Evolutionary conservation across 2,797 vertebrate species (phyloP).

Genomic region (Chaenodraco wilsoni): DNA sequence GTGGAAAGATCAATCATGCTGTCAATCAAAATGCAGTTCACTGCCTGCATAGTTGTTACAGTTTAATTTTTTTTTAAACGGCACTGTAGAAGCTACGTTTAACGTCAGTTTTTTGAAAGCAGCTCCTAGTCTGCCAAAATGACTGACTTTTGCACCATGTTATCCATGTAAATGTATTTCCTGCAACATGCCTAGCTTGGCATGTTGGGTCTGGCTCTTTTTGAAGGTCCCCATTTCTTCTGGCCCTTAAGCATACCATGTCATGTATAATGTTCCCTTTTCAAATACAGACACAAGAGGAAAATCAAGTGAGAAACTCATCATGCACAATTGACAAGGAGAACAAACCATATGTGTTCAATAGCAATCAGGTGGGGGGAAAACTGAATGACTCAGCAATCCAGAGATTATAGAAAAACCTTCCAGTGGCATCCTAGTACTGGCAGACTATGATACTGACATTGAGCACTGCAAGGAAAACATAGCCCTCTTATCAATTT

Average conservation of each 20-base stretch:
- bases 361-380: constrained; percentile 12
- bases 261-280: constrained; percentile 1
- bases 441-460: constrained; percentile 8
- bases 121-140: background rate
- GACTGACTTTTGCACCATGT: background rate
- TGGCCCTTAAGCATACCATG: background rate
- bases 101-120: background rate
- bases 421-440: background rate
- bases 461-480: background rate
- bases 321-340: constrained; percentile 28
- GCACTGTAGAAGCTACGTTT: background rate
- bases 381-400: constrained; percentile 45
- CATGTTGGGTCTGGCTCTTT: constrained; percentile 13
- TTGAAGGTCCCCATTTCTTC: constrained; percentile 1
- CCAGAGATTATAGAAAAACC: background rate
- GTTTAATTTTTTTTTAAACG: background rate
- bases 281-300: constrained; percentile 11
- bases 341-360: background rate
- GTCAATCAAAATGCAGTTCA: constrained; percentile 13
- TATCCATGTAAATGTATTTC: background rate
- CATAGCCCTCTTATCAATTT: background rate
- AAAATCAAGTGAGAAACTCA: constrained; percentile 26
- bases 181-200: background rate
- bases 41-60: background rate
- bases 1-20: constrained; percentile 7